phyloP scores from a whole-genome alignment of 2,888 invertebrate genomes.

The Chrysotoxum bicinctum region DNA sequence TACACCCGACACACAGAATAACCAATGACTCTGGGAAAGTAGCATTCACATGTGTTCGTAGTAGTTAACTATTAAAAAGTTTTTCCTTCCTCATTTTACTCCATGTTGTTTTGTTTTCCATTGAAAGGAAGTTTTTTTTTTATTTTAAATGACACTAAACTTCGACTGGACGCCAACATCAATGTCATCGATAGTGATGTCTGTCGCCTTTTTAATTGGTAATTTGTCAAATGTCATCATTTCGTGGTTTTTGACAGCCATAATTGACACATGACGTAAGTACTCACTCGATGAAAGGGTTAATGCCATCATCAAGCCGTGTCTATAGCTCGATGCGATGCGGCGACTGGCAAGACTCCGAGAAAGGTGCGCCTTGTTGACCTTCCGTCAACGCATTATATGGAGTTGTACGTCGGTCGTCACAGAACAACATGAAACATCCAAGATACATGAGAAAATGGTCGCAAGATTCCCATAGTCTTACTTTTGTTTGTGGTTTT shows the following conservation, averaged over 20 bases:
- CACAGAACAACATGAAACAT: conserved; percentile 47
- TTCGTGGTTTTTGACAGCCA: conserved; percentile 38
- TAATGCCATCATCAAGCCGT: conserved; percentile 51
- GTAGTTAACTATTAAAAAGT: neutral
- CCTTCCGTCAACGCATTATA: conserved; percentile 53
- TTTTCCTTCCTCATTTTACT: neutral
- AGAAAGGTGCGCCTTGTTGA: conserved; percentile 64
- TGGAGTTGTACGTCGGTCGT: conserved; percentile 1
- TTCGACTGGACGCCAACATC: conserved; percentile 43
- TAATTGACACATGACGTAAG: conserved; percentile 67
- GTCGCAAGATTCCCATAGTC: conserved; percentile 41
- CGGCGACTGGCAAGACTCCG: neutral
- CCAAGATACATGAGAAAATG: conserved; percentile 63
- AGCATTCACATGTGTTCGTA: neutral
- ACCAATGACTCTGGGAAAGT: conserved; percentile 21
- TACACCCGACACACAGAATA: conserved; percentile 1
- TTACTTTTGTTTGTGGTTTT: neutral
- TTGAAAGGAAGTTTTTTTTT: conserved; percentile 36
- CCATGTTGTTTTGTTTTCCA: neutral
- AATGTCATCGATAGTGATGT: conserved; percentile 40
- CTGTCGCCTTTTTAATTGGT: conserved; percentile 60
- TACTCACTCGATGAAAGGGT: conserved; percentile 41
- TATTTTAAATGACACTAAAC: conserved; percentile 9
- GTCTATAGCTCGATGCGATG: neutral
- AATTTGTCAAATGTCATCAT: conserved; percentile 70